Conservation (phyloP, 2,113 vertebrate species). For the Hippocampus mohnikei region DNA sequence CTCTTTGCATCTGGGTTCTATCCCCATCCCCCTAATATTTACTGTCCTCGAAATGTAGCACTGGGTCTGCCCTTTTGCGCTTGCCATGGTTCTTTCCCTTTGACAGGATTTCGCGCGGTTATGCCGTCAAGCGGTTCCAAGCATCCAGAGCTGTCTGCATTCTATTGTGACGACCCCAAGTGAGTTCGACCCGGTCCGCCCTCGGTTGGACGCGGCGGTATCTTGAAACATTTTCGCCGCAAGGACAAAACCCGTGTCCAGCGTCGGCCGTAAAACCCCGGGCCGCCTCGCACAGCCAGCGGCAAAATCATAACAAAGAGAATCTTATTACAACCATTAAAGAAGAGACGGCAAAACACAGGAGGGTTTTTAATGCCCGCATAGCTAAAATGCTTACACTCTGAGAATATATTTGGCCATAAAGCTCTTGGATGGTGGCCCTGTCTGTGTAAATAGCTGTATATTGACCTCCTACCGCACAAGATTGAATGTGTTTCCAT, state of each 20-base stretch:
- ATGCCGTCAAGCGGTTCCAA: neutral
- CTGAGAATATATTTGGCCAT: constrained; percentile 67
- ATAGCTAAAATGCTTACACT: constrained; percentile 60
- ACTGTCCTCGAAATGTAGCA: neutral
- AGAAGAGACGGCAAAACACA: constrained; percentile 58
- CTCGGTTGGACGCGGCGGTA: constrained; percentile 3
- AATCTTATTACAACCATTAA: constrained; percentile 67
- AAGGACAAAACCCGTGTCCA: constrained; percentile 27
- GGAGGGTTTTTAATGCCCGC: constrained; percentile 41
- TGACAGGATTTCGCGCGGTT: neutral
- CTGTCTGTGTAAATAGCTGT: constrained; percentile 66
- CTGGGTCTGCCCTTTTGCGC: neutral
- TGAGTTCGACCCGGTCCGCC: neutral
- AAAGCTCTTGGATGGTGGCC: constrained; percentile 73
- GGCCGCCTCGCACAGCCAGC: constrained; percentile 19
- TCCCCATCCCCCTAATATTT: neutral
- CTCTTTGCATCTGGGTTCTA: neutral
- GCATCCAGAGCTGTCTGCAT: neutral
- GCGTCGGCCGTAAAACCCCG: constrained; percentile 22
- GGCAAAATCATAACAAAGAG: constrained; percentile 61
- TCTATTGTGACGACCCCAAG: neutral
- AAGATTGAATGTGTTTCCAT: constrained; percentile 69
- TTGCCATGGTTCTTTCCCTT: neutral
- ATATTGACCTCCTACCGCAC: constrained; percentile 52
- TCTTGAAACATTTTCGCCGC: constrained; percentile 5